These are phyloP conservation scores for Neocrepidodera transversa DNA, from an alignment of 2,888 invertebrate genomes.

Conservation along the genomic window DNA sequence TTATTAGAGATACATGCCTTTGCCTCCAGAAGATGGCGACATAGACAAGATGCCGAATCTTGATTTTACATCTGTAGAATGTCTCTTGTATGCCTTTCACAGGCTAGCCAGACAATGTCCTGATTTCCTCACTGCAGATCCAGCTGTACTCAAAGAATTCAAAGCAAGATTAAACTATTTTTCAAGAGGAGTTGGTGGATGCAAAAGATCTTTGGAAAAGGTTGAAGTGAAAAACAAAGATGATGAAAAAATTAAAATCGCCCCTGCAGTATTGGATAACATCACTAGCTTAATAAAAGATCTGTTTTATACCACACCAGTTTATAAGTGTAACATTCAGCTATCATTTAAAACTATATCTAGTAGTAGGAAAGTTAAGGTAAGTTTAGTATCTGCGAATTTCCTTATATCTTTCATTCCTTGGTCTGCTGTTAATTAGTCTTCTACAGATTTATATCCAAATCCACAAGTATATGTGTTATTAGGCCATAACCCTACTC, in stretches of 20 bases:
- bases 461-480: too few species aligned
- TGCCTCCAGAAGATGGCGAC: slow-evolving; percentile 78
- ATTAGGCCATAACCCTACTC: too few species aligned
- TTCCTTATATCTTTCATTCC: too few species aligned
- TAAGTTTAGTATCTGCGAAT: too few species aligned
- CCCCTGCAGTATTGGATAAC: slow-evolving; percentile 89
- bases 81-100: slow-evolving; percentile 79
- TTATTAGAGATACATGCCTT: slow-evolving; percentile 83
- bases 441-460: too few species aligned
- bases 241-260: slow-evolving; percentile 78
- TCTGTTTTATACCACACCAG: slow-evolving; percentile 92
- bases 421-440: too few species aligned
- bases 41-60: slow-evolving; percentile 77
- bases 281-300: slow-evolving; percentile 92
- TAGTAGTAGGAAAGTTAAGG: slow-evolving; percentile 62
- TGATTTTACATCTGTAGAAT: slow-evolving; percentile 93
- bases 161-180: slow-evolving; percentile 88
- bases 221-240: slow-evolving; percentile 55
- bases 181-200: slow-evolving; percentile 85
- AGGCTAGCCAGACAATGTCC: slow-evolving; percentile 81
- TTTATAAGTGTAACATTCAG: slow-evolving; percentile 83
- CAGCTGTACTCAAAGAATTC: slow-evolving; percentile 81
- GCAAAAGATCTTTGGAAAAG: slow-evolving; percentile 48
- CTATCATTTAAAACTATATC: slow-evolving; percentile 74
- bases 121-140: slow-evolving; percentile 77